Evolutionary conservation across 2,888 invertebrate species (phyloP).

Genomic region (Hirudinaria manillensis): DNA sequence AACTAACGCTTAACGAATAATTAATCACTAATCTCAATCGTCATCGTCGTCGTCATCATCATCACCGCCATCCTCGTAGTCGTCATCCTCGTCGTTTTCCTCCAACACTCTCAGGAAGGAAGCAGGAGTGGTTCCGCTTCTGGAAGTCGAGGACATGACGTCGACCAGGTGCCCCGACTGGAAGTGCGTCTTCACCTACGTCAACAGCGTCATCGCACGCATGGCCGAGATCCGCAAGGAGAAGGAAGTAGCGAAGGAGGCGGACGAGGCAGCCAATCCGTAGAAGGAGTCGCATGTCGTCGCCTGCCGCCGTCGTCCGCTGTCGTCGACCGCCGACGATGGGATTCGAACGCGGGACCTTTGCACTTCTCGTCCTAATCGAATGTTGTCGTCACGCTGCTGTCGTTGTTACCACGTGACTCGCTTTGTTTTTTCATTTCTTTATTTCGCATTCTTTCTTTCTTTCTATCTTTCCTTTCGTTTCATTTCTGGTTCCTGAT

Average conservation of each 20-base stretch:
- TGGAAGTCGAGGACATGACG: slow-evolving; percentile 26
- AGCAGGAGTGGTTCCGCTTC: slow-evolving; percentile 8
- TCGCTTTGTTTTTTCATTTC: not conserved
- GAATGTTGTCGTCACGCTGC: not conserved
- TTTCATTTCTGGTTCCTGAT: not conserved
- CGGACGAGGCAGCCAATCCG: not conserved
- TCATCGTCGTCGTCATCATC: not conserved
- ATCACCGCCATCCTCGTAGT: slow-evolving; percentile 7
- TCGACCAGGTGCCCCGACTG: slow-evolving; percentile 15
- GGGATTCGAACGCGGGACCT: not conserved
- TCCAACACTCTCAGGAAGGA: not conserved
- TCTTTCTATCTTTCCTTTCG: not conserved
- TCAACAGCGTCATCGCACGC: slow-evolving; percentile 19
- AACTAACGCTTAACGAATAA: too few relatives aligned
- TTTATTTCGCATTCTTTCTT: not conserved
- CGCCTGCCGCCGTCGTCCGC: not conserved
- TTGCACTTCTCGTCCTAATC: not conserved
- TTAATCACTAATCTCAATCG: too few relatives aligned
- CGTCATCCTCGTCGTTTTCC: slow-evolving; percentile 7
- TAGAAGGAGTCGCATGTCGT: not conserved
- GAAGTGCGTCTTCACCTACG: slow-evolving; percentile 29
- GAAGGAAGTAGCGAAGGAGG: not conserved
- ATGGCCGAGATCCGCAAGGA: slow-evolving; percentile 17
- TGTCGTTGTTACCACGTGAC: not conserved
- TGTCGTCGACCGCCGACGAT: not conserved